Evolutionary conservation across 2,888 invertebrate genomes (phyloP), one percentile per base, ranked within the genome.

Genomic region (Dromius quadrimaculatus): DNA sequence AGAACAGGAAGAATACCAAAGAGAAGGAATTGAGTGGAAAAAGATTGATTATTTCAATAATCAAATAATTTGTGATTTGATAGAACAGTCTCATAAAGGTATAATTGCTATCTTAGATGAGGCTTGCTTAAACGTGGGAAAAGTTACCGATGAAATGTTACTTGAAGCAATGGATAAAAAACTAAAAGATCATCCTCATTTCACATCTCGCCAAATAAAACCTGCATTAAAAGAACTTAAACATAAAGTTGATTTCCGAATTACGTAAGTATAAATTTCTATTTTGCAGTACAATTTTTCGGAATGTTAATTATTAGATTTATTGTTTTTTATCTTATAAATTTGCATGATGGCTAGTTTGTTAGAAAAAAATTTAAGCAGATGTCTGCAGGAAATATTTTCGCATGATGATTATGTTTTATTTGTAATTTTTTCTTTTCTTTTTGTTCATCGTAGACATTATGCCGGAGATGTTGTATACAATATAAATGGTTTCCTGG

Each of bases 401-500:
- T 54, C n/a, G n/a, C n/a, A n/a, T n/a, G n/a, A n/a, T n/a, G n/a
- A n/a, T 13, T 54, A 28, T 22, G 6, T 23, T 20, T 23, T 28
- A 47, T 45, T 45, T 45, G 1, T 45, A 19, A 45, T 47, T 47
- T n/a, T 9, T 47, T 3, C 23, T 41, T 41, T 41, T 41, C 13
- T 41, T 47, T 36, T 59, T 59, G 28, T 54, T 54, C 28, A 54
- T 73, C 82, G 79, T 79, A 89, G 89, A 9, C 98, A 98, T 82
- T 98, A 98, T 81, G 98, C 98, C 0, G 98, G 98, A 2, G 95
- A 97, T 79, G 98, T 98, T 22, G 92, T 93, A 9, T 98, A 98
- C 85, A 89, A 89, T 65, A 88, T 97, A 13, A 86, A 87, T 9
- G 96, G 97, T 0, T 98, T 98, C 84, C 88, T 98, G 83, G 98